Conservation (phyloP, 1,140 invertebrate genomes). For the Aplysia californica region DNA sequence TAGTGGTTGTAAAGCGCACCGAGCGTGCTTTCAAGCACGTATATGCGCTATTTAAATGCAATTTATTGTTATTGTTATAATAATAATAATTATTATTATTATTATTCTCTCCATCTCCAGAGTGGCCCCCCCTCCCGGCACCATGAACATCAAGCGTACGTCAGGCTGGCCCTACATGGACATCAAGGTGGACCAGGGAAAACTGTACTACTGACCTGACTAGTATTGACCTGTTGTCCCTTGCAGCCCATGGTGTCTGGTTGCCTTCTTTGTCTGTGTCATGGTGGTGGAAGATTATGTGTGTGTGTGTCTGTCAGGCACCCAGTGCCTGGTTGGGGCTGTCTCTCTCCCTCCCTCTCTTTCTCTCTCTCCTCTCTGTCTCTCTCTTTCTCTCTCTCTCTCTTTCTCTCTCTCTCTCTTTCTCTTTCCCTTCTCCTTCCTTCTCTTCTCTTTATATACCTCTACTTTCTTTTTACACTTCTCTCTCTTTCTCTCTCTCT, state of each 20-base stretch:
- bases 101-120: too few species aligned
- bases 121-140: conserved; percentile 2
- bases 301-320: too few species aligned
- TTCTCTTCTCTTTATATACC: neutral
- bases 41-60: too few species aligned
- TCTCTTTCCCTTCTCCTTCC: neutral
- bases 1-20: too few species aligned
- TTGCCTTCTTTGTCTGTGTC: too few species aligned
- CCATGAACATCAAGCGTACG: conserved; percentile 32
- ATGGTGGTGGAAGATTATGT: too few species aligned
- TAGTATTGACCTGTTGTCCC: too few species aligned
- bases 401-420: conserved; percentile 7
- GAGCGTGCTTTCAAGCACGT: too few species aligned
- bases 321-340: too few species aligned
- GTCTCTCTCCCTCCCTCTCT: neutral
- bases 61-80: too few species aligned
- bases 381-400: conserved; percentile 3
- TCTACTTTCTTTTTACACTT: conserved; percentile 1
- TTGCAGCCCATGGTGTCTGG: too few species aligned
- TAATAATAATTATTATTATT: too few species aligned
- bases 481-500: neutral
- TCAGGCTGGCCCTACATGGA: conserved; percentile 31
- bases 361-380: neutral
- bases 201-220: conserved; percentile 33
- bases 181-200: conserved; percentile 28